phyloP scores from a whole-genome alignment of 1,140 invertebrate species.

The Drosophila persimilis region DNA sequence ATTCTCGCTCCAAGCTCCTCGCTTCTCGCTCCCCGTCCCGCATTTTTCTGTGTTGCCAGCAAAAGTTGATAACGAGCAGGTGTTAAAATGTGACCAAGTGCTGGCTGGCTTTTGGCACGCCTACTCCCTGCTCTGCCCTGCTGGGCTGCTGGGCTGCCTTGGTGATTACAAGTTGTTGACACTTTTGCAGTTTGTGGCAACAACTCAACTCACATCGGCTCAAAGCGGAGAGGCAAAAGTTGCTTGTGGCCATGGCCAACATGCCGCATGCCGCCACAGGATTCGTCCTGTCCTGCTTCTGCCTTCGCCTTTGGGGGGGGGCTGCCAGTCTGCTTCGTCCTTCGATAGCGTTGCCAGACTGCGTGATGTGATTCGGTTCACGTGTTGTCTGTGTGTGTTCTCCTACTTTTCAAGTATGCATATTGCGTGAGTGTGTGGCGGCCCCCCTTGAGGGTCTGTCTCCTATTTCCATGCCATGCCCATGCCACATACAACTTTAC shows the following conservation, averaged over 20 bases:
- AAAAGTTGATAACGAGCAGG: constrained; percentile 81
- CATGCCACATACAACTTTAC: constrained; percentile 55
- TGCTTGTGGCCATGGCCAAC: constrained; percentile 70
- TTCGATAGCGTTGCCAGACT: constrained; percentile 39
- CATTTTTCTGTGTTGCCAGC: constrained; percentile 58
- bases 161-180: constrained; percentile 81
- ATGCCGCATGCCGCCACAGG: constrained; percentile 44
- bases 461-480: constrained; percentile 7
- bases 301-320: constrained; percentile 16
- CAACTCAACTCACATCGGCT: constrained; percentile 55
- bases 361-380: constrained; percentile 18
- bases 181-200: constrained; percentile 78
- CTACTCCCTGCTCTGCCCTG: background rate
- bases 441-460: constrained; percentile 5
- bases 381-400: background rate
- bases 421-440: constrained; percentile 29
- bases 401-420: constrained; percentile 56
- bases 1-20: constrained; percentile 36
- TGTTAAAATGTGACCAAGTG: constrained; percentile 80
- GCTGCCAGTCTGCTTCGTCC: constrained; percentile 52
- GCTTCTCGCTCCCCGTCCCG: constrained; percentile 25
- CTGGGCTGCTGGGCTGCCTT: constrained; percentile 21
- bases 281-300: constrained; percentile 23
- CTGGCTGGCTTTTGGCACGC: constrained; percentile 54
- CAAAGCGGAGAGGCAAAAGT: constrained; percentile 70